These are phyloP conservation scores for Axis porcinus DNA, from an alignment of 2,113 vertebrate species.

Conservation along the genomic window DNA sequence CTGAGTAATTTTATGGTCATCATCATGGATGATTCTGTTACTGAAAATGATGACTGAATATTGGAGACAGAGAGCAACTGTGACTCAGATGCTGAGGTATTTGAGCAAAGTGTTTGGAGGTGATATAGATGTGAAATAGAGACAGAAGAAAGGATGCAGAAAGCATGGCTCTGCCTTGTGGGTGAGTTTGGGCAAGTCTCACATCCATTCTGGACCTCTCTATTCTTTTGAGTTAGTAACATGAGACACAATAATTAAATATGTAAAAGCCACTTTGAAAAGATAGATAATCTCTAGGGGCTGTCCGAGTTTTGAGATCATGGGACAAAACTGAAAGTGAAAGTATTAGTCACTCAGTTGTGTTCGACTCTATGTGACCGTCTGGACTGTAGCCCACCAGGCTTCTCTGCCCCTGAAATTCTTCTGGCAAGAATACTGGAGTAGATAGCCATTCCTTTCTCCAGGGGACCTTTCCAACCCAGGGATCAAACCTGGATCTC, in stretches of 20 bases:
- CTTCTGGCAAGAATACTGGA: neutral
- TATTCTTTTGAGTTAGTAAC: neutral
- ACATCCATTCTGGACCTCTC: neutral
- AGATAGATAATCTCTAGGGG: neutral
- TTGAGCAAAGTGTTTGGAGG: neutral
- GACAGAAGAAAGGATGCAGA: neutral
- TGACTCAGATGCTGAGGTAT: neutral
- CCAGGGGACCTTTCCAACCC: neutral
- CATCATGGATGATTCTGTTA: neutral
- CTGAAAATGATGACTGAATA: neutral
- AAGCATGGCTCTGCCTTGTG: neutral
- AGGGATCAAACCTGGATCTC: neutral
- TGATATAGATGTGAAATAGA: neutral
- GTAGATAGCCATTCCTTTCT: neutral
- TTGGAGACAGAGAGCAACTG: neutral
- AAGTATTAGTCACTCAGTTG: neutral
- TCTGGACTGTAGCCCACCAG: neutral
- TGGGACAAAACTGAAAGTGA: neutral
- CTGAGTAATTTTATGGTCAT: neutral
- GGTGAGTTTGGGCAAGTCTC: neutral
- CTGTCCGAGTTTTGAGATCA: neutral
- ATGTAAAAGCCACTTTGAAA: neutral
- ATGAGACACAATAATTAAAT: neutral
- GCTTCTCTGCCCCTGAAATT: neutral
- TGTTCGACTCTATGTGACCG: neutral